Evolutionary conservation across 2,113 vertebrate species (phyloP).

Genomic region (Sinocyclocheilus maitianheensis): DNA sequence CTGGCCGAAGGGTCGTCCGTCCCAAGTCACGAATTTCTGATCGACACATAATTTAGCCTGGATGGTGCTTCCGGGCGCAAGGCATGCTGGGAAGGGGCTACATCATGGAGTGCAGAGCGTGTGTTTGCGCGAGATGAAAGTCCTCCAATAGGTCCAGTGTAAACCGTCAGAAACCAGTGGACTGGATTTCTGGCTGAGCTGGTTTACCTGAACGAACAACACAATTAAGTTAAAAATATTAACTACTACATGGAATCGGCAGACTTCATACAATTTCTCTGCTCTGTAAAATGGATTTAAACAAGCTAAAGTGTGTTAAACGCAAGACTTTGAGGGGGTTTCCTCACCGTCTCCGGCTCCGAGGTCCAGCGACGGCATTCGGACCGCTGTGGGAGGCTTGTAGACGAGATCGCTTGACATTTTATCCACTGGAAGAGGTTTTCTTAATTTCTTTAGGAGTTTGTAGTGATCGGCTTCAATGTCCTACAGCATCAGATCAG

Average conservation of each 20-base stretch:
- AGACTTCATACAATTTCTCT: neutral
- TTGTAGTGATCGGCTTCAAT: slow-evolving; percentile 72
- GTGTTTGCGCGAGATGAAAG: slow-evolving; percentile 18
- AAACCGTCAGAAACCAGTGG: slow-evolving; percentile 74
- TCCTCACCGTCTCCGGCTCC: slow-evolving; percentile 68
- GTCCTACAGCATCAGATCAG: slow-evolving; percentile 61
- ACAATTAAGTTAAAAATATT: neutral
- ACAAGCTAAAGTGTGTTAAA: too few species aligned
- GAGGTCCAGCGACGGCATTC: slow-evolving; percentile 65
- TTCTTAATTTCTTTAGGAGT: slow-evolving; percentile 66
- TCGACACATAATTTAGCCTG: slow-evolving; percentile 34
- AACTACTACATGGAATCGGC: neutral
- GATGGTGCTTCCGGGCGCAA: slow-evolving; percentile 52
- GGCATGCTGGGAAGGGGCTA: slow-evolving; percentile 63
- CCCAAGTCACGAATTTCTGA: slow-evolving; percentile 12
- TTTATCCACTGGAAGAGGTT: slow-evolving; percentile 48
- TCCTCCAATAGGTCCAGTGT: slow-evolving; percentile 20
- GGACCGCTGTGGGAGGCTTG: slow-evolving; percentile 57
- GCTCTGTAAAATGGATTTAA: neutral
- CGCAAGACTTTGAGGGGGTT: too few species aligned
- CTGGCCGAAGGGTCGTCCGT: slow-evolving; percentile 32
- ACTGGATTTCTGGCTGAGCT: slow-evolving; percentile 64
- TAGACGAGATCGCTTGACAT: slow-evolving; percentile 58
- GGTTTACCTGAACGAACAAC: slow-evolving; percentile 62
- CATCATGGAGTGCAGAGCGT: slow-evolving; percentile 27